Percentiles rank a stretch among this genome's conserved stretches.
Conservation (phyloP, 2,113 vertebrate species). For the Symphodus melops region DNA sequence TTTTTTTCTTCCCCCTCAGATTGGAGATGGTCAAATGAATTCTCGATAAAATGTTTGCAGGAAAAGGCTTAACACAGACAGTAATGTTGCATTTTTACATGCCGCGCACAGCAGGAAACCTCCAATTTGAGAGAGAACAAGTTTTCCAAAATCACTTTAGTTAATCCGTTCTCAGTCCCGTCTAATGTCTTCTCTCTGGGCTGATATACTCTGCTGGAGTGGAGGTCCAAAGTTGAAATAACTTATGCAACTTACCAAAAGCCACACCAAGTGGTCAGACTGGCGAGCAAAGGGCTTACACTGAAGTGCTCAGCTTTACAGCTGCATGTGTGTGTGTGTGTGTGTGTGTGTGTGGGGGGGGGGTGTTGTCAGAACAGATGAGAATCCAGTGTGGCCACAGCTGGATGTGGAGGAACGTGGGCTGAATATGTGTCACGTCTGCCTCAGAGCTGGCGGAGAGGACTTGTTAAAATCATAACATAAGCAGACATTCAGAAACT, state of each 20-base stretch:
- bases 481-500: slow-evolving; percentile 48
- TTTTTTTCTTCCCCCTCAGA: slow-evolving; percentile 18
- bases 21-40: neutral
- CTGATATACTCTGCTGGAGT: slow-evolving; percentile 1
- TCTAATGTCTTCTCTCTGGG: slow-evolving; percentile 24
- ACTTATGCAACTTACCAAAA: slow-evolving; percentile 66
- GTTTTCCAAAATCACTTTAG: slow-evolving; percentile 27
- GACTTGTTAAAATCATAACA: slow-evolving; percentile 64
- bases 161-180: slow-evolving; percentile 53
- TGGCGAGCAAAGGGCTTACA: slow-evolving; percentile 34
- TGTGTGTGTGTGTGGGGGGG: neutral
- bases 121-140: slow-evolving; percentile 36
- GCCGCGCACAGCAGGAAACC: slow-evolving; percentile 32
- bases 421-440: slow-evolving; percentile 68
- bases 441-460: slow-evolving; percentile 43
- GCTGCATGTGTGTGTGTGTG: too few relatives aligned
- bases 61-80: slow-evolving; percentile 23
- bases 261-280: slow-evolving; percentile 46
- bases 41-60: neutral
- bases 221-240: slow-evolving; percentile 45
- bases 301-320: slow-evolving; percentile 47
- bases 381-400: slow-evolving; percentile 54
- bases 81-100: slow-evolving; percentile 16
- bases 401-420: slow-evolving; percentile 56
- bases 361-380: slow-evolving; percentile 53